phyloP scores from a whole-genome alignment of 1,140 invertebrate genomes.

The Cotesia chilonis region DNA sequence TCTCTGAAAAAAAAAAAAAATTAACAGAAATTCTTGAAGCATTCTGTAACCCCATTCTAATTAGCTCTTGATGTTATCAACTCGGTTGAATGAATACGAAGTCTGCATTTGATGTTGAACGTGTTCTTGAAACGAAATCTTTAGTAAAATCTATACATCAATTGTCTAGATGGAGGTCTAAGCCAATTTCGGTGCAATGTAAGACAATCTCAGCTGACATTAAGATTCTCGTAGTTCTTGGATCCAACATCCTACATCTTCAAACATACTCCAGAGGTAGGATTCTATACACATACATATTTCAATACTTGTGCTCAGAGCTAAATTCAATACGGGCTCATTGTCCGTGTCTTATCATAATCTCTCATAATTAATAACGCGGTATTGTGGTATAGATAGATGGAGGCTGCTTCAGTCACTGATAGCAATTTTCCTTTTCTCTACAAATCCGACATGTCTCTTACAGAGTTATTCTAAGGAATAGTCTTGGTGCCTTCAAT shows the following conservation, averaged over 20 bases:
- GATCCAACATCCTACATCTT: constrained; percentile 7
- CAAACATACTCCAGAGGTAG: not conserved
- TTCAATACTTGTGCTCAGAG: not conserved
- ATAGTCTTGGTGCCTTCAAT: too few species aligned
- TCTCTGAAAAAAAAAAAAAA: too few species aligned
- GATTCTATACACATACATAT: constrained; percentile 39
- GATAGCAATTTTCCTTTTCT: constrained; percentile 1
- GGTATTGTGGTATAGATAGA: constrained; percentile 66
- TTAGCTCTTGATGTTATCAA: too few species aligned
- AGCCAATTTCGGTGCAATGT: constrained; percentile 4
- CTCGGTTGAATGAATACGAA: too few species aligned
- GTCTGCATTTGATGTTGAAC: not conserved
- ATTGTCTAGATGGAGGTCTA: not conserved
- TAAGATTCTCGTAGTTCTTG: not conserved
- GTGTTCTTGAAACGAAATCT: not conserved
- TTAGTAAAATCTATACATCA: constrained; percentile 4
- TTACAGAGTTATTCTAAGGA: too few species aligned
- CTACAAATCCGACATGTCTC: too few species aligned
- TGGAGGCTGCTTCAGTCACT: constrained; percentile 34
- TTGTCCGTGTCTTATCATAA: constrained; percentile 66
- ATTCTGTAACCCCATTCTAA: too few species aligned
- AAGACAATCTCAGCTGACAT: constrained; percentile 2
- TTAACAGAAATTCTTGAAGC: too few species aligned
- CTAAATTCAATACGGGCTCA: constrained; percentile 65
- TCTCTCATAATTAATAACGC: constrained; percentile 67